phyloP scores from a whole-genome alignment of 2,797 vertebrate species.

The Phataginus tetradactyla region DNA sequence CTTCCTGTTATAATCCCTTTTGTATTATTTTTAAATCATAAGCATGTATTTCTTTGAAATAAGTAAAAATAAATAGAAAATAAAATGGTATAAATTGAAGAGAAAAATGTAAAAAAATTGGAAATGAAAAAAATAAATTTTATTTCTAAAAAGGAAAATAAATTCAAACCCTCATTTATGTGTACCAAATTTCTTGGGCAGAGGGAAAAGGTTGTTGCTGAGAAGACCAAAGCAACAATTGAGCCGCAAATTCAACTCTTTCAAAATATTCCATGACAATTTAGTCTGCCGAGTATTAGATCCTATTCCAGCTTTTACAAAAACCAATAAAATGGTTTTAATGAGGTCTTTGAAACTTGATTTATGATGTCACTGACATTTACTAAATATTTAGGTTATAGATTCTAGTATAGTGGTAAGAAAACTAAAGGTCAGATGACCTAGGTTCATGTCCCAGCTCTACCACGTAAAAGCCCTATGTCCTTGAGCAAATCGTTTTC shows the following conservation, averaged over 20 bases:
- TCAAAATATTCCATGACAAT: slow-evolving; percentile 38
- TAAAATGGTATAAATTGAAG: slow-evolving; percentile 1
- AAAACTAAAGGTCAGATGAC: slow-evolving; percentile 9
- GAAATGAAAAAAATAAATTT: slow-evolving; percentile 41
- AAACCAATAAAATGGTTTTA: slow-evolving; percentile 52
- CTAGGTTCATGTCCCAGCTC: neutral
- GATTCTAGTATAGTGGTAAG: neutral
- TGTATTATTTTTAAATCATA: neutral
- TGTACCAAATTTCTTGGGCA: slow-evolving; percentile 39
- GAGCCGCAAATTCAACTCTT: slow-evolving; percentile 45
- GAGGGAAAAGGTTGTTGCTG: slow-evolving; percentile 45
- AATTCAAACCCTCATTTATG: neutral
- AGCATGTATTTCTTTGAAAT: slow-evolving; percentile 43
- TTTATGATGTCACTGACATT: neutral
- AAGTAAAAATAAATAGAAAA: slow-evolving; percentile 10
- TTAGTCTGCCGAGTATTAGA: slow-evolving; percentile 52
- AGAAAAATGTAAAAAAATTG: neutral
- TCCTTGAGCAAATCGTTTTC: slow-evolving; percentile 24
- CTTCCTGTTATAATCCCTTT: slow-evolving; percentile 13
- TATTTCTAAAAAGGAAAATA: slow-evolving; percentile 39
- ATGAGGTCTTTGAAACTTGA: slow-evolving; percentile 33
- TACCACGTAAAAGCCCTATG: neutral
- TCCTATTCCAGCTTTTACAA: slow-evolving; percentile 19
- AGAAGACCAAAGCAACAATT: slow-evolving; percentile 61
- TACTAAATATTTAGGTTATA: slow-evolving; percentile 15